phyloP scores from a whole-genome alignment of 2,113 vertebrate species.

The Carlito syrichta region DNA sequence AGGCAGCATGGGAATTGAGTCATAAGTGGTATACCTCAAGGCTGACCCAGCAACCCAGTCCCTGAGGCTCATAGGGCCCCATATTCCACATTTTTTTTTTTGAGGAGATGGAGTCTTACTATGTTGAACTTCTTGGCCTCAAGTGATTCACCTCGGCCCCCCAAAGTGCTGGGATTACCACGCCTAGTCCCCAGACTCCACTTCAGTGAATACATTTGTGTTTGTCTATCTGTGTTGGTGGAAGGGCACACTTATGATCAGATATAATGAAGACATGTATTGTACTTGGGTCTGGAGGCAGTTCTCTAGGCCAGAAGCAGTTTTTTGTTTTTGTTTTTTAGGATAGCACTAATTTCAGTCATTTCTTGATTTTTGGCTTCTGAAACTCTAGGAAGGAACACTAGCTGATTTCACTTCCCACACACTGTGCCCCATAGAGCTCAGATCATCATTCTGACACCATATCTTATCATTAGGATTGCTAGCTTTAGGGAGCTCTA shows the following conservation, averaged over 20 bases:
- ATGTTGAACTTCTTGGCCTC: no score
- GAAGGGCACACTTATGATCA: neutral
- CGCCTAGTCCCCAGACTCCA: no score
- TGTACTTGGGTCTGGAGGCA: neutral
- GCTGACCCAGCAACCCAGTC: neutral
- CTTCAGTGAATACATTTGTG: neutral
- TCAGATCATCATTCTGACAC: neutral
- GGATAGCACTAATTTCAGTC: neutral
- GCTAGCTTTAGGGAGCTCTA: neutral
- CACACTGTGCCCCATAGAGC: neutral
- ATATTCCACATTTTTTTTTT: no score
- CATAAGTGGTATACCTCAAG: neutral
- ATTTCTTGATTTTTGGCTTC: conserved; percentile 1
- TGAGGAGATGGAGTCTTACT: no score
- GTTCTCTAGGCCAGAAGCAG: neutral
- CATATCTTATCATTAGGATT: neutral
- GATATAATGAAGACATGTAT: neutral
- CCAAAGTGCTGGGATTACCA: no score
- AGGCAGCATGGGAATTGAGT: neutral
- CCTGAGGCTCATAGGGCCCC: neutral
- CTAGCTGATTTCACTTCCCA: neutral
- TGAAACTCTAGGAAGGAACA: neutral
- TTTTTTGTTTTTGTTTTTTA: neutral
- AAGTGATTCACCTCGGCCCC: no score
- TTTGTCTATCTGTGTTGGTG: neutral